Evolutionary conservation across 2,113 vertebrate genomes (phyloP).

Genomic region (Platichthys flesus): DNA sequence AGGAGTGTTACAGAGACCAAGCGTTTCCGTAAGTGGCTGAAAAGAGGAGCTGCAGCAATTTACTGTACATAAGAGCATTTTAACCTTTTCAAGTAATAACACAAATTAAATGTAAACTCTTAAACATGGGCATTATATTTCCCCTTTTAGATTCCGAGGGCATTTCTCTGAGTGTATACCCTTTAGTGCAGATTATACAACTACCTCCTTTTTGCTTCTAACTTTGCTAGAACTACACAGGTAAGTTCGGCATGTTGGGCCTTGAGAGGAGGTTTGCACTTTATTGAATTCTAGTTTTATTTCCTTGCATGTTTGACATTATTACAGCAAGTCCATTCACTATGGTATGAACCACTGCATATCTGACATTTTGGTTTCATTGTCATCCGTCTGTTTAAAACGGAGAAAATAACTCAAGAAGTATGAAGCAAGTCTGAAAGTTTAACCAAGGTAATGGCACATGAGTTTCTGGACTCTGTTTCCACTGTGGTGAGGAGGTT

Average conservation of each 20-base stretch:
- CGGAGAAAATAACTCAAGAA: neutral
- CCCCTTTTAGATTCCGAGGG: no score
- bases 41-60: neutral
- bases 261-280: neutral
- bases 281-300: neutral
- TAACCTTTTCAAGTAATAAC: no score
- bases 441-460: neutral
- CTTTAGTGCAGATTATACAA: neutral
- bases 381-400: neutral
- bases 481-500: constrained; percentile 61
- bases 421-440: neutral
- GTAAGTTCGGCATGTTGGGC: neutral
- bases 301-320: neutral
- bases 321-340: neutral
- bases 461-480: constrained; percentile 31
- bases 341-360: neutral
- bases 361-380: neutral
- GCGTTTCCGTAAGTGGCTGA: neutral
- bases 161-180: neutral
- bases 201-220: neutral
- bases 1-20: neutral
- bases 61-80: neutral
- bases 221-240: neutral
- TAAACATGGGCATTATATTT: no score
- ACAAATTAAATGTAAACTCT: no score